Base-by-base conservation (phyloP, 2,888 invertebrate genomes). In the Nomada ruficornis region DNA sequence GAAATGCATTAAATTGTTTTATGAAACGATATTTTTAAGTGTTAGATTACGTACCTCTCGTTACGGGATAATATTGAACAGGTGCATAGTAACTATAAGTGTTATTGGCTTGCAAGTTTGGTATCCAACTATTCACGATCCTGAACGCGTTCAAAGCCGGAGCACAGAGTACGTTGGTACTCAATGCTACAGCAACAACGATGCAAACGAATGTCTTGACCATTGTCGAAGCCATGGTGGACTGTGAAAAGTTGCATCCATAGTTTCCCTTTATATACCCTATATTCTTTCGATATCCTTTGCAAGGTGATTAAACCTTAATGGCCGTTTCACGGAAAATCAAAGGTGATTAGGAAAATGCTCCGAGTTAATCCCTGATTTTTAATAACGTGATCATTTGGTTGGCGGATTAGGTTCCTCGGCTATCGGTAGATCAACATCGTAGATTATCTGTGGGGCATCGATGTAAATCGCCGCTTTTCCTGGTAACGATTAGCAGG, bases 181-280 rank as follows among this genome's bases (percentile, higher is more conserved):
- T n/a, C 0, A 59, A 10, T 13, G 23, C 20, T n/a, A 64, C 10
- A 57, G 10, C 11, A 7, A n/a, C 55, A 1, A 42, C 36, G 11
- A 78, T n/a, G 29, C 50, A 3, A 36, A 50, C 20, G 9, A 44
- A 11, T 4, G 29, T 71, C n/a, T 11, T 36, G 3, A 23, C 29
- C 9, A 26, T 64, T 15, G 11, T 2, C 15, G 57, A 64, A 78
- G n/a, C 62, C 80, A 80, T 80, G 50, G 11, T 47, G 52, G 47
- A 63, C 63, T 79, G 29, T 78, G 18, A 15, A 36, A 79, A 57
- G 23, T 52, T 29, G 1, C 9, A 13, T 23, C n/a, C 11, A n/a
- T 10, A 18, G 13, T 4, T 13, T 36, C 57, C 15, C 36, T 67
- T 77, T 72, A 72, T 57, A 62, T 29, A 63, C 42, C 36, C 13